Percentiles rank a stretch among this genome's conserved stretches.
Conservation (phyloP, 2,797 vertebrate genomes). For the Balearica regulorum region DNA sequence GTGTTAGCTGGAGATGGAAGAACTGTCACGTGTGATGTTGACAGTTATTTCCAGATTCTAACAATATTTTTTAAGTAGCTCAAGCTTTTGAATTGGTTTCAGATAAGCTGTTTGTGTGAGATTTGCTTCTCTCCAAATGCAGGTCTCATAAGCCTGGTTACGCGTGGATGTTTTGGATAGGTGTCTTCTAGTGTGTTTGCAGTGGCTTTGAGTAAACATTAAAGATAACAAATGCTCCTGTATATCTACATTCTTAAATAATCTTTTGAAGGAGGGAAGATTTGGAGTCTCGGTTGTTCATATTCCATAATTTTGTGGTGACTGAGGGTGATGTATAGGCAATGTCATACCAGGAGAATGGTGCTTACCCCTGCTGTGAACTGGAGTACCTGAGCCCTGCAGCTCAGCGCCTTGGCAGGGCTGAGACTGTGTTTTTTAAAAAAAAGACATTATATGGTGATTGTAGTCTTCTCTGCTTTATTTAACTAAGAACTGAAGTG, state of each 20-base stretch:
- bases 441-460: not conserved
- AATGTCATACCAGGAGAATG: not conserved
- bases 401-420: not conserved
- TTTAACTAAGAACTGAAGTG: not conserved
- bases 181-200: not conserved
- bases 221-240: not conserved
- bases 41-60: not conserved
- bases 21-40: not conserved
- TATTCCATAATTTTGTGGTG: fast-evolving
- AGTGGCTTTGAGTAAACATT: not conserved
- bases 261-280: no score
- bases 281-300: fast-evolving
- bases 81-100: not conserved
- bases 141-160: not conserved
- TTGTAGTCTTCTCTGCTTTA: constrained; percentile 14
- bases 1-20: not conserved
- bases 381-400: not conserved
- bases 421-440: not conserved
- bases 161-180: not conserved
- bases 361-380: fast-evolving
- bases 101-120: not conserved
- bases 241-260: fast-evolving
- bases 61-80: not conserved
- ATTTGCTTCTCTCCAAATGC: not conserved
- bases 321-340: no score